Base-by-base conservation (phyloP, 2,113 vertebrate species). In the Chaetorhynchus papuensis region DNA sequence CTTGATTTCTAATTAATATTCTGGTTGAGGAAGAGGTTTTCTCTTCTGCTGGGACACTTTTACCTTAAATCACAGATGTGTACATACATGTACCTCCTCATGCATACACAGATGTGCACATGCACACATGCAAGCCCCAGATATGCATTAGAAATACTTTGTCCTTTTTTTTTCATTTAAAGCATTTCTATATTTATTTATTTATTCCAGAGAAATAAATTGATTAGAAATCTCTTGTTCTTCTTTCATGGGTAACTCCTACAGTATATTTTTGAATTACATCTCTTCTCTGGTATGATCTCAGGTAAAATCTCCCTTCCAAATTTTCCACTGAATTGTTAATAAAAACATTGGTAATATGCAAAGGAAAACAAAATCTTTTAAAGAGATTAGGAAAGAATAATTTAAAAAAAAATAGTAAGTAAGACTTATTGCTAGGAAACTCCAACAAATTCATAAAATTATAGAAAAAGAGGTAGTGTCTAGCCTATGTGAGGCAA, bases 11-110 rank as follows among this genome's bases (percentile, higher is more conserved):
- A 59, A 61, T 81, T 90, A 44, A 66, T 79, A 68, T 56, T 81
- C 7, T 2, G 3, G 9, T 24, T 57, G 42, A 81, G 68, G 41
- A 52, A 77, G 59, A 57, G 12, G 3, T 69, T 64, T 80, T 74
- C 4, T 14, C 18, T 45, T 60, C 91, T 16, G 0, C 14, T 83
- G 28, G 50, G 24, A 47, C 15, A 35, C 1, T 42, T 45, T 27
- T 21, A 23, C 21, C 13, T 66, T 45, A 72, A 82, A 64, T 75
- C 37, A 84, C 15, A 69, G 18, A 41, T 52, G 21, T 35, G 9
- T 42, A 26, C 5, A 13, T 18, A 11, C 10, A 9, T 10, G 5
- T 1, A 4, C 1, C 2, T 4, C 27, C 26, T 17, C 6, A 21
- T 18, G 9, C 11, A 24, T 26, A 7, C 6, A 5, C 5, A 15